A percentile compares a stretch with the other conserved stretches of the same genome.
Evolutionary conservation across 2,888 invertebrate genomes (phyloP).

Genomic region (Thecocarcelia acutangulata): DNA sequence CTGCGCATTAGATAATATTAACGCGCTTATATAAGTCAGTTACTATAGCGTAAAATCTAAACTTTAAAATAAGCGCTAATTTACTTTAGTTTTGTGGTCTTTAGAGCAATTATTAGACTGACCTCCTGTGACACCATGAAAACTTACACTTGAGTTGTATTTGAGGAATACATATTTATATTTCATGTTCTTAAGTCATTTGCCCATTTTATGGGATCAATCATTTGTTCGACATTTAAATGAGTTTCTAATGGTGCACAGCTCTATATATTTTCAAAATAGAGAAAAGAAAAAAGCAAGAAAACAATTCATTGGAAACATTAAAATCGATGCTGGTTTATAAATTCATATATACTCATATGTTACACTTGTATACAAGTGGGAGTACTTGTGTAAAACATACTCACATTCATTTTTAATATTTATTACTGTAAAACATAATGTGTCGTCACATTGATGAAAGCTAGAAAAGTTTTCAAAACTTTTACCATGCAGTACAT

Average conservation of each 20-base stretch:
- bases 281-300: too few relatives aligned
- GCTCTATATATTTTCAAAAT: constrained; percentile 30
- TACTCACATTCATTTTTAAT: neutral
- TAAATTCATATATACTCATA: neutral
- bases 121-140: too few relatives aligned
- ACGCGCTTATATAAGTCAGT: too few relatives aligned
- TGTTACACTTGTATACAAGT: neutral
- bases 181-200: constrained; percentile 62
- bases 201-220: constrained; percentile 68
- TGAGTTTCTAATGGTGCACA: constrained; percentile 66
- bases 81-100: too few relatives aligned
- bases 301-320: neutral
- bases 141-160: neutral
- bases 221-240: constrained; percentile 70
- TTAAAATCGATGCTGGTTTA: neutral
- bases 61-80: too few relatives aligned
- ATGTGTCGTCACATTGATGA: neutral
- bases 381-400: constrained; percentile 1
- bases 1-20: too few relatives aligned
- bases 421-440: neutral
- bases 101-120: too few relatives aligned
- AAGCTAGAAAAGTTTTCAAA: too few relatives aligned
- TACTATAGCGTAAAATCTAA: too few relatives aligned
- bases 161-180: constrained; percentile 11
- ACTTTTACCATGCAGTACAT: too few relatives aligned